phyloP scores from a whole-genome alignment of 2,888 invertebrate genomes.

The Diploptera punctata region DNA sequence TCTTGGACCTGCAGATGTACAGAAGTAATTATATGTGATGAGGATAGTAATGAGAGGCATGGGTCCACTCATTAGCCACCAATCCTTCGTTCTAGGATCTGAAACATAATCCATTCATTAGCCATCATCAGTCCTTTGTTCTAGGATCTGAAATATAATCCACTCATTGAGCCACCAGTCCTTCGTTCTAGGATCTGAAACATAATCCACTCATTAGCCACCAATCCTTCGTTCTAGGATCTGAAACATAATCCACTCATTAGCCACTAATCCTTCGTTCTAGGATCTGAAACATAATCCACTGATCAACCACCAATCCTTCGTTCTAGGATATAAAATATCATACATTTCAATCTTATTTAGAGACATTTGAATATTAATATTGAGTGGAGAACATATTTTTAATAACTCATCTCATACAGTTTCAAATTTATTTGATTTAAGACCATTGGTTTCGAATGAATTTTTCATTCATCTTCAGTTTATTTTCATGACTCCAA shows the following conservation, averaged over 20 bases:
- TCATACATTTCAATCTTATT: too few species aligned
- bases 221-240: constrained; percentile 69
- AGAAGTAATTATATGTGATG: constrained; percentile 70
- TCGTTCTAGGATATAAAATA: constrained; percentile 66
- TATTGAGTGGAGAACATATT: too few species aligned
- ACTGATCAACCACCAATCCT: constrained; percentile 63
- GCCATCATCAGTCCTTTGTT: constrained; percentile 68
- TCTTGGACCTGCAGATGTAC: constrained; percentile 72
- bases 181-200: constrained; percentile 68
- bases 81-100: constrained; percentile 70
- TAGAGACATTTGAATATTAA: too few species aligned
- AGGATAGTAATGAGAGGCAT: constrained; percentile 64
- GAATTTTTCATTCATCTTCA: too few species aligned
- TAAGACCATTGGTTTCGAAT: too few species aligned
- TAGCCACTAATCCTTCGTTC: constrained; percentile 70
- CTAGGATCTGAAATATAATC: constrained; percentile 65
- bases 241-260: constrained; percentile 64
- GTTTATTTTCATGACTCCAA: too few species aligned
- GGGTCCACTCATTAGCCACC: constrained; percentile 71
- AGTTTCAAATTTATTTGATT: too few species aligned
- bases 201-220: constrained; percentile 66
- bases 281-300: constrained; percentile 63
- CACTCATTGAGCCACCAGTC: constrained; percentile 69
- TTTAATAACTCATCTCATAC: too few species aligned
- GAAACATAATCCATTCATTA: constrained; percentile 60